Conservation (phyloP, 1,140 invertebrate species). For the Archivesica marissinica region DNA sequence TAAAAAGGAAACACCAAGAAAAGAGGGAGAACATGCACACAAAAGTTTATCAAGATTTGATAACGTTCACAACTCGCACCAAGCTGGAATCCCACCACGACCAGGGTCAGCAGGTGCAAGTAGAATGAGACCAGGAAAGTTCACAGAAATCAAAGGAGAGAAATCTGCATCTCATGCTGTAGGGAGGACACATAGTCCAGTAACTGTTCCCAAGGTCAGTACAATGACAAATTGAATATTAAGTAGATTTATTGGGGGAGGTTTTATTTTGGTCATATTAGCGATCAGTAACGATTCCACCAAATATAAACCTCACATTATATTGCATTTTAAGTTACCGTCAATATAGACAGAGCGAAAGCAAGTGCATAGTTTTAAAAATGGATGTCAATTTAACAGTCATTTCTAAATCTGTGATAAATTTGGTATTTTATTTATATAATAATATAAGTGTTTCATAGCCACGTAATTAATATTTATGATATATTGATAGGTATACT, state of each 20-base stretch:
- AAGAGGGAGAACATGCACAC: conserved; percentile 17
- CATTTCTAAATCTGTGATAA: background rate
- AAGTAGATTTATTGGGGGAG: no score
- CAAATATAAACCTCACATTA: no score
- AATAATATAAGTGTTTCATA: no score
- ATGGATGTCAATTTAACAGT: no score
- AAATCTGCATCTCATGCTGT: conserved; percentile 34
- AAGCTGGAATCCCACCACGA: conserved; percentile 27
- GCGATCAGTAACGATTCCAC: no score
- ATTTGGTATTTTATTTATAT: background rate
- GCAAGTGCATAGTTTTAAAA: no score
- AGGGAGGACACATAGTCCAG: conserved; percentile 37
- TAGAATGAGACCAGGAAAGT: conserved; percentile 62
- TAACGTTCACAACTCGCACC: conserved; percentile 36
- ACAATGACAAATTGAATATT: no score
- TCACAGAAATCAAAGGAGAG: conserved; percentile 69
- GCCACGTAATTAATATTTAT: no score
- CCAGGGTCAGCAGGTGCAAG: conserved; percentile 61
- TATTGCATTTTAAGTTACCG: no score
- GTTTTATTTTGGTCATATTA: no score
- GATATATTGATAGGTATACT: no score
- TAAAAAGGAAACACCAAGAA: conserved; percentile 50
- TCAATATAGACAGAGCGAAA: no score
- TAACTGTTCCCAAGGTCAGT: conserved; percentile 55
- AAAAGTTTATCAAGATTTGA: conserved; percentile 49